Evolutionary conservation across 1,140 invertebrate genomes (phyloP).

Genomic region (Drosophila insularis): DNA sequence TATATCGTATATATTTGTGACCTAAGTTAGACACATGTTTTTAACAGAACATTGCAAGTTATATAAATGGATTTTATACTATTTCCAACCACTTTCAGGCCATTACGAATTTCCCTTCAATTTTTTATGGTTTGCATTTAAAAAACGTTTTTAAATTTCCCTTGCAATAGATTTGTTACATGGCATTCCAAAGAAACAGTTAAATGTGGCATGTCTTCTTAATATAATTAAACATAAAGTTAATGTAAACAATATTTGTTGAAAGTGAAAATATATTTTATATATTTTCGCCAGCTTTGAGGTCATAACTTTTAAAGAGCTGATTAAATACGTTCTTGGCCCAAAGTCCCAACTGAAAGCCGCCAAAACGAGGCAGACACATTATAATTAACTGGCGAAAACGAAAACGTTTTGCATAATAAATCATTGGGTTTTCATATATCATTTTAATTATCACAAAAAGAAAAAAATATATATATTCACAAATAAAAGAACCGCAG

Average conservation of each 20-base stretch:
- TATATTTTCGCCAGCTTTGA: background rate
- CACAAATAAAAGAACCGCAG: conserved; percentile 11
- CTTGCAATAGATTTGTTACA: conserved; percentile 20
- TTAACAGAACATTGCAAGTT: background rate
- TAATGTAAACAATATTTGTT: conserved; percentile 23
- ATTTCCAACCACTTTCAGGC: background rate
- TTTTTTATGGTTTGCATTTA: background rate
- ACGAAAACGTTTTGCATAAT: conserved; percentile 55
- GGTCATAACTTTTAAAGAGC: background rate
- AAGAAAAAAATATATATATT: conserved; percentile 1
- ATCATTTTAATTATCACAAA: conserved; percentile 54
- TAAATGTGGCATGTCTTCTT: background rate
- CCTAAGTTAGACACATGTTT: no score
- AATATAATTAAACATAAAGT: conserved; percentile 51
- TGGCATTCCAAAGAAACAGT: conserved; percentile 22
- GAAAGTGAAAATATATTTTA: conserved; percentile 39
- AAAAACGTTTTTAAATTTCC: conserved; percentile 1
- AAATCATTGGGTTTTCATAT: conserved; percentile 51
- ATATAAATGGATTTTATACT: background rate
- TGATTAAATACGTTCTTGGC: conserved; percentile 49
- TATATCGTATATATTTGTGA: no score
- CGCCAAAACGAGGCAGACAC: conserved; percentile 16
- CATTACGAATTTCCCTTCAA: conserved; percentile 14
- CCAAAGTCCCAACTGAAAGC: conserved; percentile 14
- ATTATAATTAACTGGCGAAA: conserved; percentile 37